A percentile compares a stretch with the other conserved stretches of the same genome.
Evolutionary conservation across 2,797 vertebrate genomes (phyloP).

Genomic region (Pangasius krempfi): DNA sequence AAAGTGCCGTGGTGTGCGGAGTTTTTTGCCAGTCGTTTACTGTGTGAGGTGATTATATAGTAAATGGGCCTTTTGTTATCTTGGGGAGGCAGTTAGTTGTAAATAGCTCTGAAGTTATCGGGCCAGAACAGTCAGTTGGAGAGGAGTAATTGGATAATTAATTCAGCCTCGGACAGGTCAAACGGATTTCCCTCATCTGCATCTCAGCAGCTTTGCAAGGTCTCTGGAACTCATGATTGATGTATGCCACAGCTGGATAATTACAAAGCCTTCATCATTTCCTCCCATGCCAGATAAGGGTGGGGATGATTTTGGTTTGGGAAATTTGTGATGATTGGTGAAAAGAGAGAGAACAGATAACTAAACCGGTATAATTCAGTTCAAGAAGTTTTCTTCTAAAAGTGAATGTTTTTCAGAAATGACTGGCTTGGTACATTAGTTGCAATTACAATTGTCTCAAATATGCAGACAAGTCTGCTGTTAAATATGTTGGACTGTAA

Average conservation of each 20-base stretch:
- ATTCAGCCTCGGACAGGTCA: conserved; percentile 76
- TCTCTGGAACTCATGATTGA: conserved; percentile 68
- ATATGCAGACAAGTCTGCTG: neutral
- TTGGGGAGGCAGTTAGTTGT: conserved; percentile 68
- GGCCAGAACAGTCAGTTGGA: conserved; percentile 70
- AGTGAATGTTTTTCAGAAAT: neutral
- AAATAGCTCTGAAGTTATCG: conserved; percentile 76
- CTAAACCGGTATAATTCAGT: conserved; percentile 14
- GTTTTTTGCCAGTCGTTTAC: conserved; percentile 59
- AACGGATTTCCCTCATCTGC: conserved; percentile 70
- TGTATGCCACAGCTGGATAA: conserved; percentile 67
- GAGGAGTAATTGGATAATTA: conserved; percentile 79
- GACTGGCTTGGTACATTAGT: neutral
- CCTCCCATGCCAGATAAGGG: conserved; percentile 43
- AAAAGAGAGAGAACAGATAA: conserved; percentile 24
- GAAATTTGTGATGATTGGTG: conserved; percentile 22
- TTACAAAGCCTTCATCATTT: conserved; percentile 56
- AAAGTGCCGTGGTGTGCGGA: conserved; percentile 54
- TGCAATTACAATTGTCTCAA: neutral
- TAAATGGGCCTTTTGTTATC: conserved; percentile 71
- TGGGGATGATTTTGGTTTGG: conserved; percentile 39
- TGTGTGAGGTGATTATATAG: conserved; percentile 70
- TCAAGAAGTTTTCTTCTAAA: neutral
- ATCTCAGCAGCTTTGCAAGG: conserved; percentile 60
- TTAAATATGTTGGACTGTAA: neutral